These are phyloP conservation scores for Oxyura jamaicensis DNA, from an alignment of 2,113 vertebrate genomes.

Conservation along the genomic window DNA sequence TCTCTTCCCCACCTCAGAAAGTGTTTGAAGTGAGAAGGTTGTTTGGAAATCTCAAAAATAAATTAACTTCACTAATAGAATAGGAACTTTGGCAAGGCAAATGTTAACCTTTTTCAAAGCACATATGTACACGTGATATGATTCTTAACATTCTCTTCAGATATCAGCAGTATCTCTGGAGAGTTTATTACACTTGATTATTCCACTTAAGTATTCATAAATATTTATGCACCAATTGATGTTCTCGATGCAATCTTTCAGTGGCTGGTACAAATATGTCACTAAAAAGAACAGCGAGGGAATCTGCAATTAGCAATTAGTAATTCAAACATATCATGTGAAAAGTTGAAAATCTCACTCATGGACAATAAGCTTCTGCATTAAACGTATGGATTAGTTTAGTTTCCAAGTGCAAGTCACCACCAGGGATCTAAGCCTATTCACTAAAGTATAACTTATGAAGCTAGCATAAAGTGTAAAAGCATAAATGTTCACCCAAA, in stretches of 20 bases:
- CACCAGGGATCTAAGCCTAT: background rate
- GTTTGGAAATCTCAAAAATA: background rate
- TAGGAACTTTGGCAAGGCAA: slow-evolving; percentile 19
- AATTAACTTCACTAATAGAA: slow-evolving; percentile 1
- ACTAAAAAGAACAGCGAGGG: slow-evolving; percentile 34
- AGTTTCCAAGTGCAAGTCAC: slow-evolving; percentile 4
- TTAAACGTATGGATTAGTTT: slow-evolving; percentile 18
- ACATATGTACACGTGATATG: slow-evolving; percentile 4
- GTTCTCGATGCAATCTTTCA: slow-evolving; percentile 62
- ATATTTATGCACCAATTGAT: slow-evolving; percentile 65
- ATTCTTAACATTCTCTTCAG: slow-evolving; percentile 46
- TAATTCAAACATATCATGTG: background rate
- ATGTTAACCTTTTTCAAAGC: slow-evolving; percentile 46
- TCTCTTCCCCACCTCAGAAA: background rate
- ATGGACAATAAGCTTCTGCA: background rate
- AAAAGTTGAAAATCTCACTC: slow-evolving; percentile 50
- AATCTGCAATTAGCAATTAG: slow-evolving; percentile 62
- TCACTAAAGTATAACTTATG: background rate
- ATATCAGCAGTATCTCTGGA: slow-evolving; percentile 27
- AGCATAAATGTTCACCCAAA: background rate
- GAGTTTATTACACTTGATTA: slow-evolving; percentile 65
- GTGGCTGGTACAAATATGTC: slow-evolving; percentile 54
- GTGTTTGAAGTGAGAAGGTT: background rate
- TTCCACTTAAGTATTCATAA: slow-evolving; percentile 68
- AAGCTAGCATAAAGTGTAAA: background rate